Base-by-base conservation (phyloP, 2,113 vertebrate genomes). In the Isichthys henryi region DNA sequence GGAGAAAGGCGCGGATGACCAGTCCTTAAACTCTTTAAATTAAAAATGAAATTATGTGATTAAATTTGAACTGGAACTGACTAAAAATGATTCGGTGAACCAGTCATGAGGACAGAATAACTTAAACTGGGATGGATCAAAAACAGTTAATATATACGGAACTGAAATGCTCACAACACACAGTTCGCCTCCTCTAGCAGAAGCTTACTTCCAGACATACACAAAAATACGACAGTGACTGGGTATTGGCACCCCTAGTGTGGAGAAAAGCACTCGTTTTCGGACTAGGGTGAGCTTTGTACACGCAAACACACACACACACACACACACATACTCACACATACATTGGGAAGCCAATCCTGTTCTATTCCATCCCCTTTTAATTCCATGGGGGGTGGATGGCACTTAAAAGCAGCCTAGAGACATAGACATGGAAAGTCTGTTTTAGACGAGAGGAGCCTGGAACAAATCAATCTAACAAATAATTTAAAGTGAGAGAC, bases 401-500 rank as follows among this genome's bases (percentile, higher is more conserved):
- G 91, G 95, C 95, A 95, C 95, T 95, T 93, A 94, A 91, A 93
- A 91, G 85, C 93, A 93, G 91, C 92, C 91, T 74, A 77, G 89
- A 92, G 90, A 89, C 90, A 92, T 19, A 74, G 92, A 94, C 93
- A 93, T 91, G 92, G 91, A 94, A 95, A 95, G 92, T 93, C 94
- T 91, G 94, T 96, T 96, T 96, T 93, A 94, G 95, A 93, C 94
- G 84, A 92, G 94, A 94, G 94, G 92, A 93, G 3, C 62, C 91
- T 90, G 93, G 93, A 95, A 94, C 93, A 95, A 95, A 96, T 96
- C 95, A 96, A 96, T 95, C 94, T 95, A 95, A 97, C 95, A 96
- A 97, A 97, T 98, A 97, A 98, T 97, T 97, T 95, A 97, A 95
- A 90, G 94, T 95, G 94, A 93, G 95, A 90, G 95, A 93, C 95